Evolutionary conservation across 2,888 invertebrate genomes (phyloP), one percentile per base, ranked within the genome.

Genomic region (Cremastinae sp.): DNA sequence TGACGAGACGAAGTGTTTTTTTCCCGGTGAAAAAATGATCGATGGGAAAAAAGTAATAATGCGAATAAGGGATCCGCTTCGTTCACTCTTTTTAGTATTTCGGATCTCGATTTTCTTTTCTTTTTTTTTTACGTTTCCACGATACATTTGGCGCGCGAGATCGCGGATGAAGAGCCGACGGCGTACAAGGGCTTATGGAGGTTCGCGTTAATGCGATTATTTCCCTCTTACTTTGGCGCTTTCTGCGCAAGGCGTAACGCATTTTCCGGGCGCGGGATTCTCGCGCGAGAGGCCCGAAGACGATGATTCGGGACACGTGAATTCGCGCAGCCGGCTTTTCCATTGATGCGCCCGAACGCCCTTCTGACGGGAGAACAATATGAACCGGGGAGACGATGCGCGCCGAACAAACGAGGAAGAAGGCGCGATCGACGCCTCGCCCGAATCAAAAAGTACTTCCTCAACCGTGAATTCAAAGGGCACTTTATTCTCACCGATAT

Each of bases 171-270:
- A 68, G 58, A 49, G 12, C 20, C 56, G 28, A 49, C 22, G 28
- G 56, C 22, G 56, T 41, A 22, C 18, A 79, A 72, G 78, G 80
- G 81, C 81, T 82, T 80, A 80, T 71, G 78, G 81, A 84, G 79
- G 80, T 79, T 64, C 45, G 28, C 80, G 79, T 80, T 85, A 84
- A 85, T 83, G 79, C 85, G 84, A 85, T 85, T 85, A 85, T 80
- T 81, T 80, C 72, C 81, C 81, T 78, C 84, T 84, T 85, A 84
- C 82, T 82, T 80, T 65, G 78, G 78, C 76, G 69, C 71, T 64
- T n/a, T 64, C 49, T 14, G 22, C 22, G 54, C 16, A 51, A 59
- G 45, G 36, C 53, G 38, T 56, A 68, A 36, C 72, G 73, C n/a
- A 66, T 74, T 74, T 74, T 70, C 53, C 54, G 54, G n/a, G n/a